These are phyloP conservation scores for Pedicia rivosa DNA, from an alignment of 2,888 invertebrate species.

Conservation along the genomic window DNA sequence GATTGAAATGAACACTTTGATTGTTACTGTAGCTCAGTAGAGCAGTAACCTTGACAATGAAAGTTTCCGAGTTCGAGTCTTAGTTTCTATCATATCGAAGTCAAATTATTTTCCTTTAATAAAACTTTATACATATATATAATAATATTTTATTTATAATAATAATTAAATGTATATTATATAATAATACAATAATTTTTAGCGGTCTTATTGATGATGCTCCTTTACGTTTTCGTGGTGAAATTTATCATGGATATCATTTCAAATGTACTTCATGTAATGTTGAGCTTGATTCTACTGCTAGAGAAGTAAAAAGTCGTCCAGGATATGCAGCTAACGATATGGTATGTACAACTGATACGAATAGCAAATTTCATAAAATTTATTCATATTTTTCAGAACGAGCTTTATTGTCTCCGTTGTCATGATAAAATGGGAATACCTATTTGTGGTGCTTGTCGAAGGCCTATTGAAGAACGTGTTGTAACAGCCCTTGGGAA, in stretches of 20 bases:
- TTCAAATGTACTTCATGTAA: constrained; percentile 92
- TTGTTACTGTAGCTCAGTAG: too few relatives aligned
- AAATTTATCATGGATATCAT: constrained; percentile 98
- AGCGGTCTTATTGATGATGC: constrained; percentile 85
- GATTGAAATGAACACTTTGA: too few relatives aligned
- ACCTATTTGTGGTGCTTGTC: constrained; percentile 99
- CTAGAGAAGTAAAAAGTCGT: constrained; percentile 85
- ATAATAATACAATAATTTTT: constrained; percentile 9
- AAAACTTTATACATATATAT: too few relatives aligned
- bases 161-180: too few relatives aligned
- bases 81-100: too few relatives aligned
- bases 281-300: constrained; percentile 85
- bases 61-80: too few relatives aligned
- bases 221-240: constrained; percentile 81
- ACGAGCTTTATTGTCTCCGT: constrained; percentile 91
- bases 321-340: constrained; percentile 83
- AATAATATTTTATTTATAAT: too few relatives aligned
- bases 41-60: too few relatives aligned
- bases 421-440: constrained; percentile 99
- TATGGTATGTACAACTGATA: constrained; percentile 37
- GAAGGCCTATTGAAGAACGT: constrained; percentile 95
- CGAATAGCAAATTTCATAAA: not conserved
- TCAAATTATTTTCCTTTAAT: too few relatives aligned
- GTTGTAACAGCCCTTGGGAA: constrained; percentile 97
- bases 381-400: constrained; percentile 34